phyloP scores from a whole-genome alignment of 2,888 invertebrate genomes.

The Scotopteryx bipunctaria region DNA sequence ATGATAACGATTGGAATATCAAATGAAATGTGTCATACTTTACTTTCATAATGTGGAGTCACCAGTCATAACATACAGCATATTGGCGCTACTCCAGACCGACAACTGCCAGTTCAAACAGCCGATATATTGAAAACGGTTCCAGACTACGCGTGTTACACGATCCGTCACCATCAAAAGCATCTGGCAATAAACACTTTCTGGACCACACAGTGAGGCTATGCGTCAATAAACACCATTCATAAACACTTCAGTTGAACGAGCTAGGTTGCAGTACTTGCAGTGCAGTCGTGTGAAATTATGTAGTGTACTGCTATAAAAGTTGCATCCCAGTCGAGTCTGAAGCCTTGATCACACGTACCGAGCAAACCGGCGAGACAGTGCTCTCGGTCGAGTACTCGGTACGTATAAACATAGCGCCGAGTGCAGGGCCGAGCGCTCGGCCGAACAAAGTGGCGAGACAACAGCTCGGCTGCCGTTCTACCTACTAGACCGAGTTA shows the following conservation, averaged over 20 bases:
- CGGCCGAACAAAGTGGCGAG: too few relatives aligned
- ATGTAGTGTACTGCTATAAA: too few relatives aligned
- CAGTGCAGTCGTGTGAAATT: neutral
- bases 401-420: too few relatives aligned
- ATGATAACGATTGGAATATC: neutral
- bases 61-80: conserved; percentile 1
- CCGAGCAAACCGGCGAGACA: too few relatives aligned
- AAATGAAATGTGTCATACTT: neutral
- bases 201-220: conserved; percentile 10
- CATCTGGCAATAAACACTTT: conserved; percentile 9
- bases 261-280: neutral
- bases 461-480: too few relatives aligned
- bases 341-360: too few relatives aligned
- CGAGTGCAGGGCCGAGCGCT: too few relatives aligned
- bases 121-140: neutral
- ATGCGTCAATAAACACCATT: conserved; percentile 7
- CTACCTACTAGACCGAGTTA: too few relatives aligned
- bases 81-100: conserved; percentile 17
- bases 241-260: conserved; percentile 6
- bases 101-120: conserved; percentile 4
- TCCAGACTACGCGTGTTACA: neutral
- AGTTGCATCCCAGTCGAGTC: too few relatives aligned
- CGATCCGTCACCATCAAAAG: neutral
- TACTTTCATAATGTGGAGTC: neutral
- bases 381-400: too few relatives aligned